Conservation (phyloP, 2,888 invertebrate species). For the Synanthedon tipuliformis region DNA sequence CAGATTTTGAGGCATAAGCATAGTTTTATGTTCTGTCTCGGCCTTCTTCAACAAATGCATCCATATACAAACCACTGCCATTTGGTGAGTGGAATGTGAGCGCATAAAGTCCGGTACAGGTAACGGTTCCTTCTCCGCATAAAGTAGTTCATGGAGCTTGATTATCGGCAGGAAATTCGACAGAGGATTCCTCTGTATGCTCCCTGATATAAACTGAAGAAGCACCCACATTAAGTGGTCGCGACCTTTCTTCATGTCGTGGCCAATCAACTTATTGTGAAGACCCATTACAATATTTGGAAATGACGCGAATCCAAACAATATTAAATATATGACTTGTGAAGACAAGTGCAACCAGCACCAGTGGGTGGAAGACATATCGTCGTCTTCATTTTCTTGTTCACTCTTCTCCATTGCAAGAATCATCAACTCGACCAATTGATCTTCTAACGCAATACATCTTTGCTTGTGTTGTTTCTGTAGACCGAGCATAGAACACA, state of each 20-base stretch:
- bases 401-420: constrained; percentile 94
- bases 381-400: constrained; percentile 71
- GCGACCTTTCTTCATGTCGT: constrained; percentile 88
- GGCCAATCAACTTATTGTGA: constrained; percentile 83
- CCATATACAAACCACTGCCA: constrained; percentile 97
- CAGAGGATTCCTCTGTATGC: constrained; percentile 92
- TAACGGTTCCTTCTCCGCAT: constrained; percentile 91
- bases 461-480: constrained; percentile 92
- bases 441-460: constrained; percentile 91
- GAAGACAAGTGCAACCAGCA: constrained; percentile 94
- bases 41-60: constrained; percentile 95
- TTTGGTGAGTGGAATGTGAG: constrained; percentile 87
- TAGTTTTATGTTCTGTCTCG: constrained; percentile 84
- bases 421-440: constrained; percentile 90
- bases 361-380: constrained; percentile 78
- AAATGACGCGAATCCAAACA: constrained; percentile 94
- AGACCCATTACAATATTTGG: constrained; percentile 91
- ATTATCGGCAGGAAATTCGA: constrained; percentile 91
- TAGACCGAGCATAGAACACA: constrained; percentile 92
- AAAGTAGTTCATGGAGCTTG: constrained; percentile 90
- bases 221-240: constrained; percentile 99
- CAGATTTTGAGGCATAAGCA: constrained; percentile 84
- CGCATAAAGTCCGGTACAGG: constrained; percentile 90
- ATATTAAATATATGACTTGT: constrained; percentile 93
- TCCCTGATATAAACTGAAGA: constrained; percentile 96